Evolutionary conservation across 2,797 vertebrate species (phyloP), one percentile per base, ranked within the genome.

Genomic region (Anabacerthia variegaticeps): DNA sequence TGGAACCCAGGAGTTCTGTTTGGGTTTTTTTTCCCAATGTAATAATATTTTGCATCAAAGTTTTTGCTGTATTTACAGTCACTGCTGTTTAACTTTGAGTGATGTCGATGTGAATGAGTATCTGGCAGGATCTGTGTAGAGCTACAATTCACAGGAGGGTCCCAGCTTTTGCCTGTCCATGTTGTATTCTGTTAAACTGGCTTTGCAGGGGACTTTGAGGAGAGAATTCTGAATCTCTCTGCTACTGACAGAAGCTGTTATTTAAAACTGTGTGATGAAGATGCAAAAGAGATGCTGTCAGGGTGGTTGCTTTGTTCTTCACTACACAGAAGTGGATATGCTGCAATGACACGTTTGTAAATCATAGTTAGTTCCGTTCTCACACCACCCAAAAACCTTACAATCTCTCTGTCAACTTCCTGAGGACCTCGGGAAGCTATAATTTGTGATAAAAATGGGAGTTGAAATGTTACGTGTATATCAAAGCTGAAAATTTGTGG

Each of bases 381-480:
- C 93, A 95, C 89, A 95, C 84, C 91, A 71, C 92, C 94, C 93
- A 73, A 59, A 77, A 92, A 92, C 96, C 88, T 95, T 56, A 56
- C 90, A 95, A 76, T 91, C 93, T 73, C 88, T 58, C 68, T 84
- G 87, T 91, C 89, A 94, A 4, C 95, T 96, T 97, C 96, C 94
- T 88, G 95, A 86, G 80, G 92, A 56, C 90, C 84, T 96, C 85
- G 92, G 88, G 91, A 96, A 96, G 93, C 76, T 88, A 94, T 62
- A 89, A 91, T 78, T 80, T 79, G 91, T 36, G 72, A 96, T 88
- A 95, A 94, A 96, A 96, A 96, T 65, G 86, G 92, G 93, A 94
- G 78, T 34, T 88, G 46, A 92, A 94, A 89, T 77, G 83, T 54
- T 88, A 51, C 0, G 2, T 87, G 69, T 48, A 13, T 95, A 94